Evolutionary conservation across 2,888 invertebrate species (phyloP).

Genomic region (Apamea sordens): DNA sequence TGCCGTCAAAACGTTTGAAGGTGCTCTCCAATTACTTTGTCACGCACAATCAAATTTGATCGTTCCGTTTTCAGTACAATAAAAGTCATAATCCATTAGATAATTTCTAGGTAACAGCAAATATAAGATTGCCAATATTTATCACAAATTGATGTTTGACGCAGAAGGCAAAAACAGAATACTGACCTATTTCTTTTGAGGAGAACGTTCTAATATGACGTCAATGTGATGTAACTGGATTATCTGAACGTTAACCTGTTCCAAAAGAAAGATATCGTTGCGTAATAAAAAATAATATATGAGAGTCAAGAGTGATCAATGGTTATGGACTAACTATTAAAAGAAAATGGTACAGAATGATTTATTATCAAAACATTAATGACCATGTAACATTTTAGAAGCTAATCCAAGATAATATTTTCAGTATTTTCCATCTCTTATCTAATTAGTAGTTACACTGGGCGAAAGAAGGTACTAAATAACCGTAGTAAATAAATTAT

Average conservation of each 20-base stretch:
- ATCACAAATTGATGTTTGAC: conserved; percentile 77
- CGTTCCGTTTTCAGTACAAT: conserved; percentile 40
- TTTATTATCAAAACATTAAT: conserved; percentile 62
- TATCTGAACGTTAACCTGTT: conserved; percentile 66
- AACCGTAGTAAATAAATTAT: conserved; percentile 38
- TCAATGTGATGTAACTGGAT: conserved; percentile 79
- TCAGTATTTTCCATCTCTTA: neutral
- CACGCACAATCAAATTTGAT: neutral
- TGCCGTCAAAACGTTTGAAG: conserved; percentile 46
- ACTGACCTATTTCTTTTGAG: conserved; percentile 85
- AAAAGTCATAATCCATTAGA: conserved; percentile 61
- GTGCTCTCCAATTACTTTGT: conserved; percentile 19
- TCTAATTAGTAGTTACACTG: conserved; percentile 7
- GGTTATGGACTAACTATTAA: conserved; percentile 59
- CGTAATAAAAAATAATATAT: conserved; percentile 79
- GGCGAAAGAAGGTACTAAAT: conserved; percentile 2
- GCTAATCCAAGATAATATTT: conserved; percentile 3
- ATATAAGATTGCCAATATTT: conserved; percentile 64
- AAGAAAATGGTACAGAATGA: conserved; percentile 56
- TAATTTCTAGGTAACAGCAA: conserved; percentile 54
- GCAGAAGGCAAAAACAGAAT: conserved; percentile 81
- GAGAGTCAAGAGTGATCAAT: conserved; percentile 63
- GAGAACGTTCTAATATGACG: conserved; percentile 80
- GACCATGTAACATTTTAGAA: conserved; percentile 65
- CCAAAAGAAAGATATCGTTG: conserved; percentile 76